A percentile compares a stretch with the other conserved stretches of the same genome.
Conservation (phyloP, 2,888 invertebrate genomes). For the Eristalis tenax region DNA sequence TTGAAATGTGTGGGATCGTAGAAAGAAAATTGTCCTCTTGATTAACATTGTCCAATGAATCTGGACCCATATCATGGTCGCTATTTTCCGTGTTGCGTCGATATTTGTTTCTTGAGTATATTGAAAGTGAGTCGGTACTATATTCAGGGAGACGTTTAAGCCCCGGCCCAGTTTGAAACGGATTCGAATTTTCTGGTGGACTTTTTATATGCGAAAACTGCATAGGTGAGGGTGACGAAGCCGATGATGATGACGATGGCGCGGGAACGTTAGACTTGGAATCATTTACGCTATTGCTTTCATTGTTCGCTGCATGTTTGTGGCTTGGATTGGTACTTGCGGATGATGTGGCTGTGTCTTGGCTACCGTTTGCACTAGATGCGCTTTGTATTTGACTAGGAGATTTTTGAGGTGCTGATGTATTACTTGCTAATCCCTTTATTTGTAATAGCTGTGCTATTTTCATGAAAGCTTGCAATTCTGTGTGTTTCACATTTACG, state of each 20-base stretch:
- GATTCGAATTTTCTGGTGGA: constrained; percentile 58
- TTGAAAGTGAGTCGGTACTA: constrained; percentile 78
- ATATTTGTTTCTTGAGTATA: constrained; percentile 79
- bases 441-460: constrained; percentile 82
- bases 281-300: constrained; percentile 62
- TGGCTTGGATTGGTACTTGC: constrained; percentile 59
- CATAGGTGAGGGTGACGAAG: constrained; percentile 65
- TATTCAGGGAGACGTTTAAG: constrained; percentile 78
- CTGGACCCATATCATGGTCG: constrained; percentile 75
- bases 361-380: constrained; percentile 60
- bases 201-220: constrained; percentile 63
- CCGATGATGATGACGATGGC: constrained; percentile 73
- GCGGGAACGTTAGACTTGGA: constrained; percentile 58
- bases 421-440: constrained; percentile 81
- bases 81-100: constrained; percentile 76
- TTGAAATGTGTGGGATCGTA: constrained; percentile 80
- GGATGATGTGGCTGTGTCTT: constrained; percentile 49
- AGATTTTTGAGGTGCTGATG: constrained; percentile 77
- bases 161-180: constrained; percentile 67
- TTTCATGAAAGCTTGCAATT: constrained; percentile 81
- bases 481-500: constrained; percentile 82
- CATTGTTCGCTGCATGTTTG: constrained; percentile 55
- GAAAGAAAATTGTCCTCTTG: constrained; percentile 80
- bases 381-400: constrained; percentile 73
- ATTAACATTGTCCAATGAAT: constrained; percentile 79